A percentile compares a stretch with the other conserved stretches of the same genome.
These are phyloP conservation scores for Taxidea taxus DNA, from an alignment of 2,113 vertebrate genomes.

Conservation along the genomic window DNA sequence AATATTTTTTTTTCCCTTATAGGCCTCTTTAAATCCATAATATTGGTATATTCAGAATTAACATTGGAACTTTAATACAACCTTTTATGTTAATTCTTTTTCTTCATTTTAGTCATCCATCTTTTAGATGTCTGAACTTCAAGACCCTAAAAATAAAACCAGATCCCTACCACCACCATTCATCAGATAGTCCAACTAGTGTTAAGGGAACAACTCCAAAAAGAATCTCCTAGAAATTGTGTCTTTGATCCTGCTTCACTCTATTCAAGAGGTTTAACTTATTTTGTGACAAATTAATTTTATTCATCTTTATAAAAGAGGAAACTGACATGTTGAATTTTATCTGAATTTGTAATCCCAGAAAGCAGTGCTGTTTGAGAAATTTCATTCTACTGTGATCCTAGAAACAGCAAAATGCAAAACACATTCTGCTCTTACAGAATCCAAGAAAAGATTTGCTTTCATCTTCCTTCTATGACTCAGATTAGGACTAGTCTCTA, in stretches of 20 bases:
- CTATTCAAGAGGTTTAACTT: background rate
- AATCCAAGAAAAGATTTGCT: background rate
- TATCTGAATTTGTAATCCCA: background rate
- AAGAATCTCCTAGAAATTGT: background rate
- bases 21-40: background rate
- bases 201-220: background rate
- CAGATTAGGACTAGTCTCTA: background rate
- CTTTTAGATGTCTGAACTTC: background rate
- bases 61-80: background rate
- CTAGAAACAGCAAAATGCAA: background rate
- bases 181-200: background rate
- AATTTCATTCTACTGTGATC: background rate
- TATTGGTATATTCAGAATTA: background rate
- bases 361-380: background rate
- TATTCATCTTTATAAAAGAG: background rate
- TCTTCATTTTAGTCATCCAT: background rate
- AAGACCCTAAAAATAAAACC: background rate
- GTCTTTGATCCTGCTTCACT: background rate
- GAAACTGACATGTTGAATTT: background rate
- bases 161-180: background rate
- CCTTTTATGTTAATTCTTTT: background rate
- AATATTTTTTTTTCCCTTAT: background rate
- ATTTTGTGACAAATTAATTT: background rate
- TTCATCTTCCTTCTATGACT: background rate
- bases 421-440: background rate